Percentiles rank a stretch among this genome's conserved stretches.
phyloP scores from a whole-genome alignment of 1,140 invertebrate genomes.

The Venturia canescens region DNA sequence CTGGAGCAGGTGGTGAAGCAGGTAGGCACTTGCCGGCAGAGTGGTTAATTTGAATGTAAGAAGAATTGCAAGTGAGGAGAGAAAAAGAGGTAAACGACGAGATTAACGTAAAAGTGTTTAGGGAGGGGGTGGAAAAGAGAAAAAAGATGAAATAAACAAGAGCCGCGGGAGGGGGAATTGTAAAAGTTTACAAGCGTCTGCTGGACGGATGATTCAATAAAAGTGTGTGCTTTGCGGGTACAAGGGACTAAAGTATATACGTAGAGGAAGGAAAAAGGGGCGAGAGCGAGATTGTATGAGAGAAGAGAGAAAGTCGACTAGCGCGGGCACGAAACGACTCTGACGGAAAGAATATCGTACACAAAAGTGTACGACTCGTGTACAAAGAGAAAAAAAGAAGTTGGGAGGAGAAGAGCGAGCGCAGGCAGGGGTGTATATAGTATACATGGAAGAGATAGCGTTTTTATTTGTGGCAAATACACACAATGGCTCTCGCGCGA shows the following conservation, averaged over 20 bases:
- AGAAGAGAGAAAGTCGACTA: too few relatives aligned
- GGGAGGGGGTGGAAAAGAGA: neutral
- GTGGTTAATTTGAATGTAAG: slow-evolving; percentile 29
- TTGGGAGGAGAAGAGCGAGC: neutral
- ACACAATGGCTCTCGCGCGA: slow-evolving; percentile 45
- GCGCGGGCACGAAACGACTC: too few relatives aligned
- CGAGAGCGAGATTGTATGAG: too few relatives aligned
- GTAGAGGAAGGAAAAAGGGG: too few relatives aligned
- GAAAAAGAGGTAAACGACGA: neutral
- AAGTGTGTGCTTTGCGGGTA: too few relatives aligned
- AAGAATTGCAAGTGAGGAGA: neutral
- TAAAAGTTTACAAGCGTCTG: too few relatives aligned
- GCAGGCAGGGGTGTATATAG: neutral
- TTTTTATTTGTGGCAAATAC: slow-evolving; percentile 50
- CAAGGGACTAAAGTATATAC: too few relatives aligned
- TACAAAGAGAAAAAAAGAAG: neutral
- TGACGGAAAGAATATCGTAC: too few relatives aligned
- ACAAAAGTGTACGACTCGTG: neutral
- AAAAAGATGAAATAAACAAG: neutral
- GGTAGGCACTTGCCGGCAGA: neutral
- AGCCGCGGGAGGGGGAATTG: neutral
- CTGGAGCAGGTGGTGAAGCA: too few relatives aligned
- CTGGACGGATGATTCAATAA: too few relatives aligned
- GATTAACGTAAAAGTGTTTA: neutral
- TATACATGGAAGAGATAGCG: neutral